phyloP scores from a whole-genome alignment of 2,888 invertebrate genomes.

The Harpalus rufipes region DNA sequence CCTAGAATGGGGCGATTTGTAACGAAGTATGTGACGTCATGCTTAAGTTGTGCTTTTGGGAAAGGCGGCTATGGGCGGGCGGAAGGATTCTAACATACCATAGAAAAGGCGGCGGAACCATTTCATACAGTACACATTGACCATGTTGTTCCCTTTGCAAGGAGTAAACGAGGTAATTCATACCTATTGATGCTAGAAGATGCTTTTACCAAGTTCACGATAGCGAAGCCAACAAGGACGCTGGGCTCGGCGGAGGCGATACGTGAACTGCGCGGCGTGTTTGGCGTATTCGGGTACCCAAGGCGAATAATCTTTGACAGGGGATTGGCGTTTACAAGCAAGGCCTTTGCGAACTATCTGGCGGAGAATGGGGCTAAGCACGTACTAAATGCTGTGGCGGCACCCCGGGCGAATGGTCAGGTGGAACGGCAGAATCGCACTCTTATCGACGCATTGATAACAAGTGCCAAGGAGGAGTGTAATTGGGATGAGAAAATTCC shows the following conservation, averaged over 20 bases:
- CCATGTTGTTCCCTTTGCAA: no score
- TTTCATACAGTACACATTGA: no score
- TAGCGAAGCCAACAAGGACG: conserved; percentile 54
- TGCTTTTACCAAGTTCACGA: conserved; percentile 68
- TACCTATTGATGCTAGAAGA: conserved; percentile 70
- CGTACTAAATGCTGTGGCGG: conserved; percentile 67
- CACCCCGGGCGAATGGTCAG: no score
- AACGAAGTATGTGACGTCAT: conserved; percentile 71
- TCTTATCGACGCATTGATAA: no score
- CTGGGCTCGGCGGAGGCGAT: conserved; percentile 42
- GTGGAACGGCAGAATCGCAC: no score
- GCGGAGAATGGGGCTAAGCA: conserved; percentile 65
- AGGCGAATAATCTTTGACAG: conserved; percentile 68
- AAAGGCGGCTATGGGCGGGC: conserved; percentile 70
- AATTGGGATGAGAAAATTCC: conserved; percentile 70
- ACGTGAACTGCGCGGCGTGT: conserved; percentile 63
- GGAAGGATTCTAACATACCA: conserved; percentile 70
- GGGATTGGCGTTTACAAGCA: no score
- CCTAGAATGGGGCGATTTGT: conserved; percentile 71
- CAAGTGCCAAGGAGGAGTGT: no score
- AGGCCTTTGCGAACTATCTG: conserved; percentile 61
- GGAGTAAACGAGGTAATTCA: no score
- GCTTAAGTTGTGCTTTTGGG: conserved; percentile 72
- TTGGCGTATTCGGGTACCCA: conserved; percentile 66
- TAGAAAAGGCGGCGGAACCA: no score